phyloP scores from a whole-genome alignment of 2,797 vertebrate genomes.

The Acestrorhynchus altus region DNA sequence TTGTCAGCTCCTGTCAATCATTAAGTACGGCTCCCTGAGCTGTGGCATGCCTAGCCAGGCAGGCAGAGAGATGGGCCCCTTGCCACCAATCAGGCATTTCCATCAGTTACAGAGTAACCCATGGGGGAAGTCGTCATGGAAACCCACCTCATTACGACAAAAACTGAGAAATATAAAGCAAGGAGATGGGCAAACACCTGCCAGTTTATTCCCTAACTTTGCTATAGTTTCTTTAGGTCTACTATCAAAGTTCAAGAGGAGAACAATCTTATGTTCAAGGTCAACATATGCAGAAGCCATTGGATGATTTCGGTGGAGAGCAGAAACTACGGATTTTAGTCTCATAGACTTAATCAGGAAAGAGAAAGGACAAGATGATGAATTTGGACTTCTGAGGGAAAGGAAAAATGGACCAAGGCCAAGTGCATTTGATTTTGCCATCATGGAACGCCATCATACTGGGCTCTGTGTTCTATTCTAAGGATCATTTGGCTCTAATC shows the following conservation, averaged over 20 bases:
- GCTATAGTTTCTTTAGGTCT: slow-evolving; percentile 36
- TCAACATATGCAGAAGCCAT: neutral
- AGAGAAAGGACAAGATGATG: slow-evolving; percentile 3
- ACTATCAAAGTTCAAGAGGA: slow-evolving; percentile 31
- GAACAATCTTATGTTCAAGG: neutral
- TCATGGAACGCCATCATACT: slow-evolving; percentile 6
- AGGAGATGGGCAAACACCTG: slow-evolving; percentile 56
- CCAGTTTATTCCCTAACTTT: slow-evolving; percentile 59
- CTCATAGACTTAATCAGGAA: neutral
- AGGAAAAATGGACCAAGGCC: neutral
- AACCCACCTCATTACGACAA: slow-evolving; percentile 75
- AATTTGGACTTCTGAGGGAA: slow-evolving; percentile 12
- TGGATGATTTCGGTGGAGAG: neutral
- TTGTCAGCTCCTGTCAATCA: slow-evolving; percentile 57
- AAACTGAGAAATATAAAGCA: slow-evolving; percentile 63
- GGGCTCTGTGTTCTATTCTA: neutral
- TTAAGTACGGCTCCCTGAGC: slow-evolving; percentile 57
- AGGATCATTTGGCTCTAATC: slow-evolving; percentile 19
- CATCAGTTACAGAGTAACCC: slow-evolving; percentile 77
- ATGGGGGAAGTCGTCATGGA: slow-evolving; percentile 77
- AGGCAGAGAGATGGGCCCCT: slow-evolving; percentile 43
- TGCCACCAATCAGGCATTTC: slow-evolving; percentile 74
- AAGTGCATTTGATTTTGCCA: slow-evolving; percentile 9
- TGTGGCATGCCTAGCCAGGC: slow-evolving; percentile 62
- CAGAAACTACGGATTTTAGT: neutral